Conservation (phyloP, 2,797 vertebrate species). For the Pampus argenteus region DNA sequence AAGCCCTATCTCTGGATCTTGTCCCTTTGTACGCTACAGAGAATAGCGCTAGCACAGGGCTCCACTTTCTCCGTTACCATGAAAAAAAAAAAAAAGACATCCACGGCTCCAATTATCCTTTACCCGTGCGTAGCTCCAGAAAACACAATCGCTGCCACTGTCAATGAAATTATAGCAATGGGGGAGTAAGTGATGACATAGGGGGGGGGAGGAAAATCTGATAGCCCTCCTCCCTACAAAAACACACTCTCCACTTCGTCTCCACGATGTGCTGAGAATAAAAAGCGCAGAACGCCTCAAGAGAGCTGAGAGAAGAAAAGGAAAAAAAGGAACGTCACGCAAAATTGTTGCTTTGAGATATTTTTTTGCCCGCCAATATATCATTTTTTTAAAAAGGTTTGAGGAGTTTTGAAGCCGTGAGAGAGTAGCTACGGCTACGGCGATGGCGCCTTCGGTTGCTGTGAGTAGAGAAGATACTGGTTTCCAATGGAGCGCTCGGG, state of each 20-base stretch:
- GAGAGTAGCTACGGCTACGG: constrained; percentile 41
- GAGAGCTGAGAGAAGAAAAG: constrained; percentile 48
- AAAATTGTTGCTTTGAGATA: constrained; percentile 70
- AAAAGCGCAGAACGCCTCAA: constrained; percentile 44
- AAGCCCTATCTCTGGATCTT: constrained; percentile 59
- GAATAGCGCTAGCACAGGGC: constrained; percentile 60
- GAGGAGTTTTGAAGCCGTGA: constrained; percentile 56
- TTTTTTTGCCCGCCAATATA: constrained; percentile 68
- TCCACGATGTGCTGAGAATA: constrained; percentile 27
- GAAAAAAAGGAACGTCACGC: constrained; percentile 58
- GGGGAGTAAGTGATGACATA: constrained; percentile 53
- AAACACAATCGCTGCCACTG: constrained; percentile 68
- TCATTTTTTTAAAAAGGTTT: constrained; percentile 63
- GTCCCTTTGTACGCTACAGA: constrained; percentile 53
- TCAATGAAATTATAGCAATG: constrained; percentile 64
- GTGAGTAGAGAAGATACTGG: constrained; percentile 23
- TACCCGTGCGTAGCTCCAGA: constrained; percentile 56
- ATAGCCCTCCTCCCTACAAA: background rate
- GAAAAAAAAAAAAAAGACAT: constrained; percentile 77
- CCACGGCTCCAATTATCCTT: constrained; percentile 76
- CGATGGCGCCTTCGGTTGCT: constrained; percentile 43
- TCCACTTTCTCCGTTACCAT: constrained; percentile 57
- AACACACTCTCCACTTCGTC: background rate
- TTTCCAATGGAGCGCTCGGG: constrained; percentile 9
- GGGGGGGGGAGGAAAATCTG: constrained; percentile 32